Conservation (phyloP, 2,797 vertebrate genomes). For the Rhinophrynus dorsalis region DNA sequence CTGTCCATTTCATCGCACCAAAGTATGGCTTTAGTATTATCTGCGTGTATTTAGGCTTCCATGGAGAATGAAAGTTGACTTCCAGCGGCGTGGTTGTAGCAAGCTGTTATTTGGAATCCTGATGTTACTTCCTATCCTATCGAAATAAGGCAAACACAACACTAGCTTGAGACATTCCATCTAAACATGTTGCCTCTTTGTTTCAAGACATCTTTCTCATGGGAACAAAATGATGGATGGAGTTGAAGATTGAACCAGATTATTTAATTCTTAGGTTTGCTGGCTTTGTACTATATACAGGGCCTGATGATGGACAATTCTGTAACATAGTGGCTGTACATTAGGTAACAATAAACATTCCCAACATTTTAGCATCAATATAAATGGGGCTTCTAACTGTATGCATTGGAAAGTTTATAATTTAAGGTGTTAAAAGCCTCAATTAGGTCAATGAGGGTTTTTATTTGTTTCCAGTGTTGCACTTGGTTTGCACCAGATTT, state of each 20-base stretch:
- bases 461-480: too few relatives aligned
- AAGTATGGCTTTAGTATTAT: slow-evolving; percentile 23
- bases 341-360: too few relatives aligned
- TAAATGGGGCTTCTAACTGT: too few relatives aligned
- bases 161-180: slow-evolving; percentile 7
- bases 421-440: too few relatives aligned
- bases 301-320: too few relatives aligned
- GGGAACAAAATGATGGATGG: slow-evolving; percentile 24
- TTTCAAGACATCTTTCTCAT: background rate
- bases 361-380: too few relatives aligned
- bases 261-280: slow-evolving; percentile 38
- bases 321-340: too few relatives aligned
- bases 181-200: background rate
- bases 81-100: background rate
- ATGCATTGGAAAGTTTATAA: too few relatives aligned
- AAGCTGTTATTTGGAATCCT: slow-evolving; percentile 1
- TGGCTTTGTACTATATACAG: too few relatives aligned
- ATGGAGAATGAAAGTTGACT: slow-evolving; percentile 10
- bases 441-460: too few relatives aligned
- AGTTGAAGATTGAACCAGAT: background rate
- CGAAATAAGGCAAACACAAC: slow-evolving; percentile 21
- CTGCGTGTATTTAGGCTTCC: slow-evolving; percentile 8
- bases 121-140: slow-evolving; percentile 17
- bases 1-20: slow-evolving; percentile 23
- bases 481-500: too few relatives aligned